Base-by-base conservation (phyloP, 2,888 invertebrate genomes). In the Cephonodes hylas region DNA sequence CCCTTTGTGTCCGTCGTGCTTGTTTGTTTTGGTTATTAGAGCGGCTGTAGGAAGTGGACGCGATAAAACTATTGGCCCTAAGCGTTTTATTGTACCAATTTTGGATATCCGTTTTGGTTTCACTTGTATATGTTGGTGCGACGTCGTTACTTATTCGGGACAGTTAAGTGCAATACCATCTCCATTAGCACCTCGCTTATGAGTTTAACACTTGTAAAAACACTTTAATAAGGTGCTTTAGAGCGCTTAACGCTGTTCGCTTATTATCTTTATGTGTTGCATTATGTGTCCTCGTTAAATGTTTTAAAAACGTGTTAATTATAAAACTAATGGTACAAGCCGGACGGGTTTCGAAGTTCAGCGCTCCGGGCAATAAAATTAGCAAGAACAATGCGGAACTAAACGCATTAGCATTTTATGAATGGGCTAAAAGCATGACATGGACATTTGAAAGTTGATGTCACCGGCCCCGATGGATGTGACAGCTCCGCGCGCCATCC, bases 1-100 rank as follows among this genome's bases (percentile, higher is more conserved):
- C 81, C 83, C 81, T 90, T 91, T 91, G 91, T 91, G 87, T 83
- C 78, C 75, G 80, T 84, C 82, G 83, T 79, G 74, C 81, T 84
- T 91, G 91, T 91, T 92, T 92, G 91, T 92, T 92, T 92, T 90
- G 87, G 89, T 89, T 89, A 91, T 91, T 90, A 88, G 85, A 77
- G 83, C 80, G 85, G 74, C 86, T 85, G 82, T 91, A 91, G 92
- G 92, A 92, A 91, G 91, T 92, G 89, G 84, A 82, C 83, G 77
- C 79, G 89, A 90, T 91, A 91, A 90, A 88, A 83, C 85, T 88
- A 90, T 91, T 87, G 85, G 79, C 77, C 80, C 84, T 91, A 91
- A 91, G 88, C 91, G 90, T 91, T 92, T 91, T 91, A 92, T 92
- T 89, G 89, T 87, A 89, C 81, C 89, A 86, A 88, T 89, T 86